Conservation (phyloP, 2,797 vertebrate genomes). For the Channa striata region DNA sequence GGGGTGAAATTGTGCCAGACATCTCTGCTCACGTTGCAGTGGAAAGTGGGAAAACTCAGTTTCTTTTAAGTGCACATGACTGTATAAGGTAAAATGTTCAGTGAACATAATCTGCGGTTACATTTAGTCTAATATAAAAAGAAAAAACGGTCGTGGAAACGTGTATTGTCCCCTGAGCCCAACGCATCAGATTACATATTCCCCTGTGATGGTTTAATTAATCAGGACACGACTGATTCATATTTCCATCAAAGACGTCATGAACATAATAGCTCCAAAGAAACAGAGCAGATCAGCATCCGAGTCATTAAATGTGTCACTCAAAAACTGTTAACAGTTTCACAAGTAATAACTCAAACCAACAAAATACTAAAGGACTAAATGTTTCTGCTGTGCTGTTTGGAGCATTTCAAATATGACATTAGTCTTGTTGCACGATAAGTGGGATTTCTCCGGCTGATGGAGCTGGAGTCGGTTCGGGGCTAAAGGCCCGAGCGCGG, state of each 20-base stretch:
- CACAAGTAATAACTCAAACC: no score
- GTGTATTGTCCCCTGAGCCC: neutral
- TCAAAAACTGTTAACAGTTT: neutral
- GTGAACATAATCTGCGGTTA: no score
- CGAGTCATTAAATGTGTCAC: neutral
- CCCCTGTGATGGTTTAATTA: neutral
- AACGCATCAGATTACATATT: neutral
- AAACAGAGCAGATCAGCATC: neutral
- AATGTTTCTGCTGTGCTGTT: neutral
- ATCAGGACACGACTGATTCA: neutral
- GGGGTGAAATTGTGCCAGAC: no score
- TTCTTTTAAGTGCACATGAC: no score
- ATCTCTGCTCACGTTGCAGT: no score
- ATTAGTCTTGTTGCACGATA: neutral
- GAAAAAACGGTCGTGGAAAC: slow-evolving; percentile 2
- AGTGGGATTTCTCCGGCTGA: neutral
- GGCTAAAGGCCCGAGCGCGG: slow-evolving; percentile 10
- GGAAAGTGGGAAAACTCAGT: no score
- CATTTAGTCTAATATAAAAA: neutral
- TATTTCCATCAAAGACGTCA: neutral
- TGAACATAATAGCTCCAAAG: neutral
- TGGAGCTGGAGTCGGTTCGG: slow-evolving; percentile 10
- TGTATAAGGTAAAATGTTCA: no score
- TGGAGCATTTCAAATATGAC: no score
- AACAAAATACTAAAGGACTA: neutral